Percentiles rank a stretch among this genome's conserved stretches.
phyloP scores from a whole-genome alignment of 2,797 vertebrate species.

The Lacerta agilis region DNA sequence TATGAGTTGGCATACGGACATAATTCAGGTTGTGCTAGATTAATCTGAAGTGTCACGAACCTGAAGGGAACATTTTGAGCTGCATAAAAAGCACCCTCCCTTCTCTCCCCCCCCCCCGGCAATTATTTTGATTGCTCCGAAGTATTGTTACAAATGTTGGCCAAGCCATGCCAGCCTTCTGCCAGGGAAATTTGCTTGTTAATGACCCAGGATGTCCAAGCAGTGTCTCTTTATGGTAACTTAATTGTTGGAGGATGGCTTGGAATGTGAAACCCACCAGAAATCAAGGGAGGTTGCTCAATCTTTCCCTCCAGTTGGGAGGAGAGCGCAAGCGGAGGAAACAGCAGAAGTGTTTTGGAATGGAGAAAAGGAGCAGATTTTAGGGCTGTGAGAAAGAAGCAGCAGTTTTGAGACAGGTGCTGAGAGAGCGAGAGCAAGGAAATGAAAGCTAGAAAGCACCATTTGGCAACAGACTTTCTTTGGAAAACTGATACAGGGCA shows the following conservation, averaged over 20 bases:
- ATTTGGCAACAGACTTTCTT: too few relatives aligned
- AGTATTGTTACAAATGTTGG: too few relatives aligned
- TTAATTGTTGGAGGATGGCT: neutral
- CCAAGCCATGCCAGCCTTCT: neutral
- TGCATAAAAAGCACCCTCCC: neutral
- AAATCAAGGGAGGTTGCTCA: neutral
- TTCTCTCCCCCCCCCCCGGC: accelerated
- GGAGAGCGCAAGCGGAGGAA: neutral
- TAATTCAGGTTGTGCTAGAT: neutral
- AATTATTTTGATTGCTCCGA: too few relatives aligned
- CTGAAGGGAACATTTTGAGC: neutral
- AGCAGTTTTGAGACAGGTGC: too few relatives aligned
- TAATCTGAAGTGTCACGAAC: neutral
- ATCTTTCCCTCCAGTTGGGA: neutral
- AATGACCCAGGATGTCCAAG: neutral
- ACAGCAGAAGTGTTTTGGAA: neutral
- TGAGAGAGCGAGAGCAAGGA: neutral
- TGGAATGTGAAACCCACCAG: neutral
- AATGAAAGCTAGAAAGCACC: neutral
- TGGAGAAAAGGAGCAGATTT: neutral
- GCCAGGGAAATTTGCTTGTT: neutral
- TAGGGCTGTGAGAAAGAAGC: neutral
- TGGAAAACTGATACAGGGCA: neutral
- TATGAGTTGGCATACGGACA: conserved; percentile 57
- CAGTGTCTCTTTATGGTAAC: neutral